Base-by-base conservation (phyloP, 2,888 invertebrate genomes). In the Leptura quadrifasciata region DNA sequence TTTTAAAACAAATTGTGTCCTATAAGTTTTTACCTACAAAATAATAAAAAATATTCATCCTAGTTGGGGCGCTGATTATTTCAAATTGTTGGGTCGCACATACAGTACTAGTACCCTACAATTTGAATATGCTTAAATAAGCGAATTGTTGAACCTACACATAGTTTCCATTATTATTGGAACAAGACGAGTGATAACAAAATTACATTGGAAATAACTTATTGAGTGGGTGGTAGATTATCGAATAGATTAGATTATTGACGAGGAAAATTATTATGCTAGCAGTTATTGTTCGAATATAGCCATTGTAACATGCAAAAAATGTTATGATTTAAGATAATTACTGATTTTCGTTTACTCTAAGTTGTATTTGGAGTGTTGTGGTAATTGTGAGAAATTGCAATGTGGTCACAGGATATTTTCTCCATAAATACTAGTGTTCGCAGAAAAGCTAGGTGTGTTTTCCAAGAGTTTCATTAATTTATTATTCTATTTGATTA, bases 211-310 rank as follows among this genome's bases (percentile, higher is more conserved):
- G n/a, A 17, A 71, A 61, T 71, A 61, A 61, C 24, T 47, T 52
- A 57, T 61, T 71, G 71, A 71, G 71, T 71, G 71, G 21, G 17
- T 61, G 27, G 61, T 71, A 52, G 58, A 70, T 77, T 73, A 77
- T 77, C 77, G 65, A 75, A 55, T 15, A 79, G 76, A 77, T 77
- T 75, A 79, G 79, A 77, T 79, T 73, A 75, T 77, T 24, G 64
- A 47, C 64, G 47, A 63, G 69, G 35, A n/a, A 61, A 75, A 64
- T 64, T 75, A 57, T 68, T 58, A 15, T 10, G 24, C 63, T 55
- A 58, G 61, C 39, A 71, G 71, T 71, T 20, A n/a, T 39, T 35
- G 58, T 47, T 71, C 71, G 27, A 61, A 60, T 52, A 18, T 35
- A 10, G 52, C 24, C 12, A 60, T 47, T 15, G n/a, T 18, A 4